Evolutionary conservation across 2,797 vertebrate genomes (phyloP), one percentile per base, ranked within the genome.

Genomic region (Dallia pectoralis): DNA sequence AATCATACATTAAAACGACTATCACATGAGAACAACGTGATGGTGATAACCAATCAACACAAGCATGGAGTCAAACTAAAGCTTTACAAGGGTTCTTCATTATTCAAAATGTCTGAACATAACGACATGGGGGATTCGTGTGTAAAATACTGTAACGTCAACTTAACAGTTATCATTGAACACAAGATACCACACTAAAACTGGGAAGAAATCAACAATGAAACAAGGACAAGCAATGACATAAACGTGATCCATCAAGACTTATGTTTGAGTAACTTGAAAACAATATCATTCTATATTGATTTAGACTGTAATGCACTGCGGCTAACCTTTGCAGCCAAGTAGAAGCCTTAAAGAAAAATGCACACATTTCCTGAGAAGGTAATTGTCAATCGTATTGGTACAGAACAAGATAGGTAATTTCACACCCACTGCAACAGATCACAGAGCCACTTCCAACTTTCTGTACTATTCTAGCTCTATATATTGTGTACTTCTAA

Each of bases 311-410:
- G 84, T 87, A 92, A 90, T 89, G 90, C 88, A 79, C 86, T 87
- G 89, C 19, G 62, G 84, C 90, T 88, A 89, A 78, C 74, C 72
- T 73, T 74, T 66, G 74, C 68, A 72, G 84, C 76, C 72, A 80
- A 77, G 70, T 91, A 91, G 93, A 92, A 91, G 91, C 88, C 93
- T 92, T 87, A 44, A 12, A 44, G 18, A 93, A 86, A 93, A 93
- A 93, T 72, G 88, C 89, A 94, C 88, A 92, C 87, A 91, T 93
- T 96, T 97, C 96, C 96, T 98, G 96, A 98, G 96, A 97, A 93
- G 95, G 94, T 91, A 93, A 89, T 92, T 89, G 92, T 94, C 94
- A 96, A 95, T 94, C 94, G 94, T 93, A 94, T 93, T 94, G 92
- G 95, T 94, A 95, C 91, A 93, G 87, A 93, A 92, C 89, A 86